Percentiles rank a stretch among this genome's conserved stretches.
Evolutionary conservation across 2,888 invertebrate species (phyloP).

Genomic region (Theretra japonica): DNA sequence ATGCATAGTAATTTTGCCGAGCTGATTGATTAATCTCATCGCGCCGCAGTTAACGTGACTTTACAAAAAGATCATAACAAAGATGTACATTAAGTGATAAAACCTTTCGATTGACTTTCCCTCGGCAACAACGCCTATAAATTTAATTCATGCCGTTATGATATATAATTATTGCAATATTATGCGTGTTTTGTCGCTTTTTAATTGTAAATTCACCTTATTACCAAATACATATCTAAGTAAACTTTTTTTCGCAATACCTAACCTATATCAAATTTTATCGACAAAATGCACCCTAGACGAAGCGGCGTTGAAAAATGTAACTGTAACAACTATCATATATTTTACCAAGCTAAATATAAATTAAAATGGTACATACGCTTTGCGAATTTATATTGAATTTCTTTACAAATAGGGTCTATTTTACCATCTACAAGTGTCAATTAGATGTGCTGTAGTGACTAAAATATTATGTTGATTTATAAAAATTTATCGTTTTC

Average conservation of each 20-base stretch:
- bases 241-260: background rate
- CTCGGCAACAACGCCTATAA: background rate
- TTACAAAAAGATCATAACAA: background rate
- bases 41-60: too few species aligned
- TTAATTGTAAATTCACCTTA: background rate
- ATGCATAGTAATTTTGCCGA: too few species aligned
- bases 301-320: background rate
- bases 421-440: background rate
- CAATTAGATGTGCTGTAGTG: background rate
- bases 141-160: background rate
- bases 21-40: too few species aligned
- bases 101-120: background rate
- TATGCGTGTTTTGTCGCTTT: slow-evolving; percentile 6
- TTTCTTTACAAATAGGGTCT: background rate
- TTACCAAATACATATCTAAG: background rate
- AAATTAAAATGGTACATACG: background rate
- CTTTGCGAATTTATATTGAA: background rate
- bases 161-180: background rate
- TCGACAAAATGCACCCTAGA: background rate
- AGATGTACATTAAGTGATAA: background rate
- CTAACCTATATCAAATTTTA: slow-evolving; percentile 1
- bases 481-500: background rate
- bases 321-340: background rate
- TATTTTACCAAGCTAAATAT: background rate
- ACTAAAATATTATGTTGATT: too few species aligned